Conservation (phyloP, 2,888 invertebrate species). For the Sabellastarte sp. region DNA sequence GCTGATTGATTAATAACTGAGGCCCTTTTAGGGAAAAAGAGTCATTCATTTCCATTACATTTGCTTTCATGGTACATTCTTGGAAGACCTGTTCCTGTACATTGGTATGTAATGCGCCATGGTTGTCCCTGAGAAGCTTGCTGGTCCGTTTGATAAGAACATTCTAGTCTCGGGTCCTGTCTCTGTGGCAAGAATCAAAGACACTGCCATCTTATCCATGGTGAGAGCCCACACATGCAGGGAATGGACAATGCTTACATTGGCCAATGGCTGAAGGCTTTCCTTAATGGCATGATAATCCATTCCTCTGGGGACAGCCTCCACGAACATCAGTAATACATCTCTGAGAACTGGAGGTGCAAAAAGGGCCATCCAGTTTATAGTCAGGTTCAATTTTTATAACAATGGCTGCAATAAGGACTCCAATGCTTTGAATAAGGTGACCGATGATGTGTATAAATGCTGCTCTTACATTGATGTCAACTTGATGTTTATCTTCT, state of each 20-base stretch:
- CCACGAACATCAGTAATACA: constrained; percentile 73
- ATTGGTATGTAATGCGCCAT: constrained; percentile 44
- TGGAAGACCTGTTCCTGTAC: constrained; percentile 53
- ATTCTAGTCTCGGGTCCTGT: neutral
- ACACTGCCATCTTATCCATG: constrained; percentile 68
- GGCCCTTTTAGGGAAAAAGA: too few relatives aligned
- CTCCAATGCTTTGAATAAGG: constrained; percentile 58
- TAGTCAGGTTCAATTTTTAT: constrained; percentile 68
- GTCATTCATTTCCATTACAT: too few relatives aligned
- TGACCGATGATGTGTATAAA: constrained; percentile 60
- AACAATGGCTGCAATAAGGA: constrained; percentile 54
- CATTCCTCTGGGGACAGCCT: constrained; percentile 60
- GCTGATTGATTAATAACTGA: too few relatives aligned
- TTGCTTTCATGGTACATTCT: constrained; percentile 32
- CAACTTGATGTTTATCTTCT: constrained; percentile 25
- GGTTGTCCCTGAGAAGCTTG: constrained; percentile 34
- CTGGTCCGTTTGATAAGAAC: constrained; percentile 36
- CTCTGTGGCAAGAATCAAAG: constrained; percentile 67
- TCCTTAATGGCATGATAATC: constrained; percentile 60
- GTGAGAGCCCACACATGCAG: constrained; percentile 78
- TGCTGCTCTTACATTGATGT: constrained; percentile 59
- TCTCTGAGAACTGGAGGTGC: constrained; percentile 79
- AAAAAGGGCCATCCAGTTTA: constrained; percentile 79
- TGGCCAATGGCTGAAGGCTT: constrained; percentile 64
- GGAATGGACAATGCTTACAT: constrained; percentile 73